phyloP scores from a whole-genome alignment of 2,888 invertebrate species.

The Sepiola atlantica region DNA sequence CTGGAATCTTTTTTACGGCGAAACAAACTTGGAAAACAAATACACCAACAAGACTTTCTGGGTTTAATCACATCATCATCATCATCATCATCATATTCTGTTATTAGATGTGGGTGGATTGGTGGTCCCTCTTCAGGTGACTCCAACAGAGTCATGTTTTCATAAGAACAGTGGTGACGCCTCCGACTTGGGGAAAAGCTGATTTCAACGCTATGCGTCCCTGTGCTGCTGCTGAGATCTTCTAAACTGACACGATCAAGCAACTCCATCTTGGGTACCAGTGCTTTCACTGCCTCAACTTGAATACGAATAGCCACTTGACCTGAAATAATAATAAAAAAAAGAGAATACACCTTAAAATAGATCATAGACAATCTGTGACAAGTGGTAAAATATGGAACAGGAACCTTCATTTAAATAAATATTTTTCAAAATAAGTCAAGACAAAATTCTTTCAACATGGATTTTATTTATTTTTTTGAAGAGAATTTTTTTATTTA shows the following conservation, averaged over 20 bases:
- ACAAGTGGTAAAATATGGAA: too few species aligned
- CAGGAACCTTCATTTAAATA: too few species aligned
- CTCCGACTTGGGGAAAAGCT: conserved; percentile 59
- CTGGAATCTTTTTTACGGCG: conserved; percentile 52
- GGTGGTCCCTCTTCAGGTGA: conserved; percentile 46
- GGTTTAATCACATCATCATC: conserved; percentile 52
- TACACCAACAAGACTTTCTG: conserved; percentile 60
- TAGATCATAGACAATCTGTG: too few species aligned
- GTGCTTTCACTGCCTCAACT: conserved; percentile 65
- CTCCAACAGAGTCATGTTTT: conserved; percentile 64
- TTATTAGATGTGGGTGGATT: conserved; percentile 46
- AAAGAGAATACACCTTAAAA: too few species aligned
- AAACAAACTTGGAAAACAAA: conserved; percentile 59
- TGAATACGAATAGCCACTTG: conserved; percentile 67
- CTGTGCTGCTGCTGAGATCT: conserved; percentile 37
- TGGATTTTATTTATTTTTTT: too few species aligned
- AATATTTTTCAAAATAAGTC: too few species aligned
- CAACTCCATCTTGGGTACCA: conserved; percentile 61
- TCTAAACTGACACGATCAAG: conserved; percentile 53
- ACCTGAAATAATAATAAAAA: conserved; percentile 55
- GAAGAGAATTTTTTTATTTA: too few species aligned
- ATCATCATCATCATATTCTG: conserved; percentile 48
- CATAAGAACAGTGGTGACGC: conserved; percentile 63
- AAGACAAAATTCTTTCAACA: too few species aligned
- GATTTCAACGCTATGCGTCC: conserved; percentile 49